Percentiles rank a stretch among this genome's conserved stretches.
Evolutionary conservation across 2,888 invertebrate species (phyloP).

Genomic region (Octonoba sinensis): DNA sequence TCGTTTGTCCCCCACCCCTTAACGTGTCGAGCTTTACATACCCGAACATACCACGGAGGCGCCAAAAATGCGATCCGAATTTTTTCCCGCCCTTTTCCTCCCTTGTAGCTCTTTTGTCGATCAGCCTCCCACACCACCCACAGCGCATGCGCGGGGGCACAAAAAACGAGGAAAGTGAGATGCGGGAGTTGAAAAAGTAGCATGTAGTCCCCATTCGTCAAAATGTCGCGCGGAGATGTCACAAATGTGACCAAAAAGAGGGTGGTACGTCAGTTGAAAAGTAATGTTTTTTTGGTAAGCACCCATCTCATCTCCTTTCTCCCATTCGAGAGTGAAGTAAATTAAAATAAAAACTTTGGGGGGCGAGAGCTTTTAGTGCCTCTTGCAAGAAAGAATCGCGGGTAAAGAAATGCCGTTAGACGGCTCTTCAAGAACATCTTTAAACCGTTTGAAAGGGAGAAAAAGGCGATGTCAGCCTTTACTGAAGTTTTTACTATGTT

Average conservation of each 20-base stretch:
- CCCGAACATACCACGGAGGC: constrained; percentile 36
- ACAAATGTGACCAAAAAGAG: constrained; percentile 22
- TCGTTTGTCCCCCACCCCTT: background rate
- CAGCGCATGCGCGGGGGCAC: constrained; percentile 19
- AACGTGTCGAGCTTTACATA: constrained; percentile 15
- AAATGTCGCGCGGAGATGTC: constrained; percentile 23
- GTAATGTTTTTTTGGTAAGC: background rate
- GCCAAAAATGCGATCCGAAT: constrained; percentile 40
- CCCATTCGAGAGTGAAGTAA: background rate
- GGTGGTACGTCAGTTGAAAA: background rate
- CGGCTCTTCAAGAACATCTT: too few species aligned
- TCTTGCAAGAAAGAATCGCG: background rate
- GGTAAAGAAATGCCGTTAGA: background rate
- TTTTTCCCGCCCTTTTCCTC: constrained; percentile 12
- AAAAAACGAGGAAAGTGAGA: background rate
- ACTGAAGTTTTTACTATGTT: too few species aligned
- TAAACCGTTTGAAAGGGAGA: too few species aligned
- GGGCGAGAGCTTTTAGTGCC: background rate
- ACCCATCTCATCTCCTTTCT: background rate
- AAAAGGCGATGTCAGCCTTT: too few species aligned
- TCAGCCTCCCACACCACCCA: constrained; percentile 15
- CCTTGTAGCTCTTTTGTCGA: too few species aligned
- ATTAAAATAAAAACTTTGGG: constrained; percentile 17
- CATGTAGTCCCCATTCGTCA: constrained; percentile 25
- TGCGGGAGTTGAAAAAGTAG: constrained; percentile 5